A percentile compares a stretch with the other conserved stretches of the same genome.
Evolutionary conservation across 1,140 invertebrate species (phyloP).

Genomic region (Drosophila asahinai): DNA sequence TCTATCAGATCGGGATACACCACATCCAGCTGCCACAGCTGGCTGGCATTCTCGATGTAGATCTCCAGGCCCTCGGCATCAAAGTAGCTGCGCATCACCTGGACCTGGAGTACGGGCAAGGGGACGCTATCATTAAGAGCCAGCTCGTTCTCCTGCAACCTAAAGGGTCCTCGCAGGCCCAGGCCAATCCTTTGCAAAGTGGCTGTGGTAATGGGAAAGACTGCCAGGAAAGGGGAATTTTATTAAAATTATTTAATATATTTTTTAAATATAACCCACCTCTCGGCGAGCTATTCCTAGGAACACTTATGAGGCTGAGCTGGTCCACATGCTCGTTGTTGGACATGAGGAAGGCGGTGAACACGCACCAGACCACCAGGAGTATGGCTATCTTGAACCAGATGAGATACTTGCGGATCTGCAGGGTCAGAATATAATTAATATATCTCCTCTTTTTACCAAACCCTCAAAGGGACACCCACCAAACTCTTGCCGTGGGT

Average conservation of each 20-base stretch:
- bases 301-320: constrained; percentile 88
- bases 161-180: constrained; percentile 62
- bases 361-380: constrained; percentile 87
- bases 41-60: constrained; percentile 66
- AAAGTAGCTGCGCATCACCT: constrained; percentile 70
- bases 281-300: constrained; percentile 76
- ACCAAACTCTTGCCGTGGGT: constrained; percentile 60
- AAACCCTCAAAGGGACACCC: neutral
- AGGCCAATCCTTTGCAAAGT: constrained; percentile 63
- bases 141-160: constrained; percentile 73
- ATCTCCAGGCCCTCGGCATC: constrained; percentile 64
- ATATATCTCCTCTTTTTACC: too few relatives aligned
- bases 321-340: constrained; percentile 88
- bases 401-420: constrained; percentile 75
- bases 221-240: neutral
- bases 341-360: constrained; percentile 88
- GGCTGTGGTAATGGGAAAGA: constrained; percentile 63
- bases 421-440: neutral
- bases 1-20: constrained; percentile 75
- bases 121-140: constrained; percentile 61
- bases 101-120: constrained; percentile 64
- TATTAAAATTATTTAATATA: neutral
- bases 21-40: constrained; percentile 69
- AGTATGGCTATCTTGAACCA: constrained; percentile 86
- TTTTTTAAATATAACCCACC: constrained; percentile 29